A percentile compares a stretch with the other conserved stretches of the same genome.
These are phyloP conservation scores for Tribolium freemani DNA, from an alignment of 2,888 invertebrate genomes.

Conservation along the genomic window DNA sequence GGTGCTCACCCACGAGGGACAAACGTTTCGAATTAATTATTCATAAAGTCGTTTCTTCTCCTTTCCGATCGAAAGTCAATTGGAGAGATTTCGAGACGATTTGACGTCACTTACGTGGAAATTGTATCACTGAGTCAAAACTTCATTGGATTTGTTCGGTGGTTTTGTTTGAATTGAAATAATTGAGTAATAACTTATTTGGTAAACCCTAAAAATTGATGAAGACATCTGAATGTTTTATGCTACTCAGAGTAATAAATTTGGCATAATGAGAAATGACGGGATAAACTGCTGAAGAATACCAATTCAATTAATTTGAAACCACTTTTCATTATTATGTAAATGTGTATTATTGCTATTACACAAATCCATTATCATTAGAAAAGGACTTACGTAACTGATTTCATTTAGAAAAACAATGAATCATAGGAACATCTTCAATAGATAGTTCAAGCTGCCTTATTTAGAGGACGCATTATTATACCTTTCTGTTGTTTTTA, in stretches of 20 bases:
- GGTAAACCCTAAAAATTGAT: no score
- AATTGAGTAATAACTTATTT: no score
- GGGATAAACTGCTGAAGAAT: background rate
- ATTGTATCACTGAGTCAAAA: background rate
- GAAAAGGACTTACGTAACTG: background rate
- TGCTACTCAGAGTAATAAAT: no score
- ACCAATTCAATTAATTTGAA: background rate
- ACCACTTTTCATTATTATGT: background rate
- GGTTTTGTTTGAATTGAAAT: no score
- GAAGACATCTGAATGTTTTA: no score
- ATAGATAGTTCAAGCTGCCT: background rate
- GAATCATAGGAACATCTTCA: background rate
- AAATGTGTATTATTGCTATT: background rate
- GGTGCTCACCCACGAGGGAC: slow-evolving; percentile 11
- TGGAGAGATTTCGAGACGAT: background rate
- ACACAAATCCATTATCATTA: background rate
- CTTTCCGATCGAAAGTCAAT: background rate
- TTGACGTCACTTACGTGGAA: background rate
- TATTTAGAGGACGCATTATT: no score
- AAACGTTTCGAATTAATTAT: slow-evolving; percentile 18
- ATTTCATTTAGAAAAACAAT: background rate
- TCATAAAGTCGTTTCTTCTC: background rate
- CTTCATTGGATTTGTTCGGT: no score
- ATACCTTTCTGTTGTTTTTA: no score
- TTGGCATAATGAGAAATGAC: background rate